phyloP scores from a whole-genome alignment of 2,797 vertebrate genomes.

The Tenualosa ilisha region DNA sequence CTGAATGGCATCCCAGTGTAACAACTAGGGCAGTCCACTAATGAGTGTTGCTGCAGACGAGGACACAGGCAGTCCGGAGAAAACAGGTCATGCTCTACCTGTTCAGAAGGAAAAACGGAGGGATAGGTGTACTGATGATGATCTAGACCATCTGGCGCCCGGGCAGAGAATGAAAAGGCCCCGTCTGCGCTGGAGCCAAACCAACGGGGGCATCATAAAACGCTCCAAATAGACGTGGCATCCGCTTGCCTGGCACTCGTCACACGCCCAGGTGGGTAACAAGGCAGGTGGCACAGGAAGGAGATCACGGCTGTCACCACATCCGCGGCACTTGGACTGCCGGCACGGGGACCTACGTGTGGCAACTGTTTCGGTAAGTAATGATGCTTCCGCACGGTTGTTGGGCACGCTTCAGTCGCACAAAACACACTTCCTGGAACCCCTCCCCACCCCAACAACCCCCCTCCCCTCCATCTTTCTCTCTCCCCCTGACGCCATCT shows the following conservation, averaged over 20 bases:
- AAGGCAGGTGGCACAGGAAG: constrained; percentile 66
- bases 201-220: constrained; percentile 66
- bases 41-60: background rate
- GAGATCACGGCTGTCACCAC: constrained; percentile 40
- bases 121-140: constrained; percentile 69
- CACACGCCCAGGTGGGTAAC: constrained; percentile 61
- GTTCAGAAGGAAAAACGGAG: constrained; percentile 63
- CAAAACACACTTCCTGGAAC: constrained; percentile 55
- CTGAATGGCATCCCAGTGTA: background rate
- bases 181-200: constrained; percentile 58
- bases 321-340: background rate
- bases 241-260: constrained; percentile 64
- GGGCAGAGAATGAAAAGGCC: constrained; percentile 73
- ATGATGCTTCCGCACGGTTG: constrained; percentile 57
- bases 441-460: background rate
- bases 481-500: constrained; percentile 51
- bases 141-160: constrained; percentile 72
- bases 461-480: background rate
- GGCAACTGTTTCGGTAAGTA: constrained; percentile 52
- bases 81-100: constrained; percentile 71
- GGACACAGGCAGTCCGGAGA: constrained; percentile 45
- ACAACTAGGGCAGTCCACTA: constrained; percentile 6
- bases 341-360: background rate
- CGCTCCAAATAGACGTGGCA: constrained; percentile 65
- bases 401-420: constrained; percentile 55